phyloP scores from a whole-genome alignment of 2,888 invertebrate genomes.

The Tholera decimalis region DNA sequence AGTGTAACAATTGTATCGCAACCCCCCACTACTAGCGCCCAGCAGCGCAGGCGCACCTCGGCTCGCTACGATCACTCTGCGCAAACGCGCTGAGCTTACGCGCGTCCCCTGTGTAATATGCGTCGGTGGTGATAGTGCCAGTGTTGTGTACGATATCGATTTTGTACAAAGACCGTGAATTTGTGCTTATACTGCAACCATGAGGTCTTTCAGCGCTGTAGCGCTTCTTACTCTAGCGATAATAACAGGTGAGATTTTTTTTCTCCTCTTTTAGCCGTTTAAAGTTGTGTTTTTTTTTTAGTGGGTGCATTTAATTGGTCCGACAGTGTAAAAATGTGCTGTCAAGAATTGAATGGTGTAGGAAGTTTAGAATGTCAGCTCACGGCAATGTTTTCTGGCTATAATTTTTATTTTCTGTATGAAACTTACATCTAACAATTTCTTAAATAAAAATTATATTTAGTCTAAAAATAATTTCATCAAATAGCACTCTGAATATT shows the following conservation, averaged over 20 bases:
- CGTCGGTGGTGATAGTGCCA: slow-evolving; percentile 86
- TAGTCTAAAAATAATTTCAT: slow-evolving; percentile 3
- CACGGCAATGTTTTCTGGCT: slow-evolving; percentile 14
- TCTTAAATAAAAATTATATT: slow-evolving; percentile 25
- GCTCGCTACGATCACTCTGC: slow-evolving; percentile 75
- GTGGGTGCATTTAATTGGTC: slow-evolving; percentile 29
- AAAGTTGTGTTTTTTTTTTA: slow-evolving; percentile 17
- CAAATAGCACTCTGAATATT: slow-evolving; percentile 50
- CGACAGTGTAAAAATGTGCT: slow-evolving; percentile 32
- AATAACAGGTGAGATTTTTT: slow-evolving; percentile 80
- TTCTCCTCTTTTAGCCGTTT: slow-evolving; percentile 6
- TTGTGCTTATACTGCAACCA: slow-evolving; percentile 74
- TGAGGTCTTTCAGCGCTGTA: slow-evolving; percentile 84
- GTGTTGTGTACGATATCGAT: slow-evolving; percentile 84
- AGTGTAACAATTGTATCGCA: slow-evolving; percentile 75
- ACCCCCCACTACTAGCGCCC: slow-evolving; percentile 73
- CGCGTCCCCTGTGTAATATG: slow-evolving; percentile 85
- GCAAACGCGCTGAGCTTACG: slow-evolving; percentile 87
- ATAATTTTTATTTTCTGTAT: slow-evolving; percentile 36
- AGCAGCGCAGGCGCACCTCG: slow-evolving; percentile 62
- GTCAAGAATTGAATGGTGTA: slow-evolving; percentile 51
- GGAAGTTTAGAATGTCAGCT: slow-evolving; percentile 32
- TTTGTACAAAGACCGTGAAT: slow-evolving; percentile 74
- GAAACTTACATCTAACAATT: slow-evolving; percentile 42
- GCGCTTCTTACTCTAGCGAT: slow-evolving; percentile 82